Conservation (phyloP, 2,797 vertebrate genomes). For the Falco cherrug region DNA sequence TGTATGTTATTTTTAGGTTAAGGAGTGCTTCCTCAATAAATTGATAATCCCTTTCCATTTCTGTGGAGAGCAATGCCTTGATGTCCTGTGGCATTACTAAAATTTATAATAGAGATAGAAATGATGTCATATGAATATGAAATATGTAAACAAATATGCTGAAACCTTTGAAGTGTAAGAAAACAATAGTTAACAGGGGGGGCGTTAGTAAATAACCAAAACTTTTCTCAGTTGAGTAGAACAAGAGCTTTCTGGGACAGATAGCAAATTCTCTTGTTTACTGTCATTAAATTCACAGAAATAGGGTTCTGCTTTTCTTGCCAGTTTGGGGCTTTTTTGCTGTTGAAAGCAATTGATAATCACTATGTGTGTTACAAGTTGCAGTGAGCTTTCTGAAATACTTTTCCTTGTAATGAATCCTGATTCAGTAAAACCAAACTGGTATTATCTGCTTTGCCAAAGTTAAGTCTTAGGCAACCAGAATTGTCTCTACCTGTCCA, state of each 20-base stretch:
- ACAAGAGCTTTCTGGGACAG: not conserved
- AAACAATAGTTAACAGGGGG: slow-evolving; percentile 6
- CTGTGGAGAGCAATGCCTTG: not conserved
- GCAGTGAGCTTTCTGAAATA: not conserved
- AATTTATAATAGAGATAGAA: not conserved
- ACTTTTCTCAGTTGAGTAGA: not conserved
- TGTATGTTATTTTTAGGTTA: slow-evolving; percentile 17
- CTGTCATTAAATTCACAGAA: not conserved
- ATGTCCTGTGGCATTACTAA: not conserved
- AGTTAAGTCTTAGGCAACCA: not conserved
- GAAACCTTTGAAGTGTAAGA: slow-evolving; percentile 27
- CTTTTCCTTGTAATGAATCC: not conserved
- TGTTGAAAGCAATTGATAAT: not conserved
- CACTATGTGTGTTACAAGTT: not conserved
- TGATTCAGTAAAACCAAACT: not conserved
- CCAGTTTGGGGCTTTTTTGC: not conserved
- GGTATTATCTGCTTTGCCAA: not conserved
- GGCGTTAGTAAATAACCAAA: not conserved
- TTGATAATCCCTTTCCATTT: slow-evolving; percentile 18
- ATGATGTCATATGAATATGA: slow-evolving; percentile 16
- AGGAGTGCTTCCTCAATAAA: slow-evolving; percentile 1
- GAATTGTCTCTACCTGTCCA: not conserved
- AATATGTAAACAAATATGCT: slow-evolving; percentile 39
- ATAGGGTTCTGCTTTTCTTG: not conserved
- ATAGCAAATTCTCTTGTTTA: not conserved